A percentile compares a stretch with the other conserved stretches of the same genome.
Evolutionary conservation across 1,140 invertebrate genomes (phyloP).

Genomic region (Drosophila asahinai): DNA sequence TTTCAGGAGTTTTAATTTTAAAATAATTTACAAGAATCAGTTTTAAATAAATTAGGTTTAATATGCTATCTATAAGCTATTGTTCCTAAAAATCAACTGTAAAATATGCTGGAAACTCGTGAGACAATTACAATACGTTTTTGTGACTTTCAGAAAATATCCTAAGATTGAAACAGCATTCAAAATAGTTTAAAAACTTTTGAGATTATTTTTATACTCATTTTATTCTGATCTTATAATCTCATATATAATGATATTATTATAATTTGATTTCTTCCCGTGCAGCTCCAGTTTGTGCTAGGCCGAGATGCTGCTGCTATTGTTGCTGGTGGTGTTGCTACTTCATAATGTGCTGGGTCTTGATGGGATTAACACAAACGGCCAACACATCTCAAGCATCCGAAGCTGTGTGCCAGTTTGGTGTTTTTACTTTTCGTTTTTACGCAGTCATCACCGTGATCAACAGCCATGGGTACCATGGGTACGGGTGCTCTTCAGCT

Average conservation of each 20-base stretch:
- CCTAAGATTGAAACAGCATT: too few relatives aligned
- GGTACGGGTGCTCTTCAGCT: constrained; percentile 50
- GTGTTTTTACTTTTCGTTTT: constrained; percentile 71
- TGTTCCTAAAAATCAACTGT: not conserved
- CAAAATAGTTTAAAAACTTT: not conserved
- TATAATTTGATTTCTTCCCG: not conserved
- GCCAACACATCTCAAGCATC: constrained; percentile 81
- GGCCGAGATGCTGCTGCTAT: constrained; percentile 29
- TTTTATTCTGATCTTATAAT: not conserved
- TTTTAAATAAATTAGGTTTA: too few relatives aligned
- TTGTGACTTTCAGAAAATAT: not conserved
- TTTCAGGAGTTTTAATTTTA: too few relatives aligned
- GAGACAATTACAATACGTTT: too few relatives aligned
- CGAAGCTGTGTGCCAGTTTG: constrained; percentile 79
- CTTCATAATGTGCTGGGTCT: constrained; percentile 77
- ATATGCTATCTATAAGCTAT: too few relatives aligned
- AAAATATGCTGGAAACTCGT: not conserved
- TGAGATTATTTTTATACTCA: not conserved
- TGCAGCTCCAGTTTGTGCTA: constrained; percentile 71
- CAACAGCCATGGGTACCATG: constrained; percentile 57
- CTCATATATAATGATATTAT: too few relatives aligned
- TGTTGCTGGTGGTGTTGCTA: constrained; percentile 68
- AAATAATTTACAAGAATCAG: not conserved
- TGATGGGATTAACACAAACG: constrained; percentile 83
- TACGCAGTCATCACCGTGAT: constrained; percentile 78